A percentile compares a stretch with the other conserved stretches of the same genome.
Conservation (phyloP, 1,140 invertebrate species). For the Harpegnathos saltator region DNA sequence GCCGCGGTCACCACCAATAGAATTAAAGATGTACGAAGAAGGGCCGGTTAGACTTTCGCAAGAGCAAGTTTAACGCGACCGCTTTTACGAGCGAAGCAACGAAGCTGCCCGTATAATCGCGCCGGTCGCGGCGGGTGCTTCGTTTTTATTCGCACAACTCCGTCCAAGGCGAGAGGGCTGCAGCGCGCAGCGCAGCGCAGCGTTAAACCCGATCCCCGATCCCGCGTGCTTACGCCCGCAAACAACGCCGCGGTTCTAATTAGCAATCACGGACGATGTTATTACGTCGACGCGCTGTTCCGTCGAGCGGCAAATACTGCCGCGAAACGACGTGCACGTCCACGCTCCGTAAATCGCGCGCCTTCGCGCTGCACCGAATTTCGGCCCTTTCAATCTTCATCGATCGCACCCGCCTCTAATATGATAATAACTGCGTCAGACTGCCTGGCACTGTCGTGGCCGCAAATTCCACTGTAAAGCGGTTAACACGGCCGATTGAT, state of each 20-base stretch:
- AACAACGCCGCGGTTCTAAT: conserved; percentile 50
- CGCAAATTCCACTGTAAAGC: conserved; percentile 42
- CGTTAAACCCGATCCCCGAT: conserved; percentile 7
- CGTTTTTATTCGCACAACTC: not conserved
- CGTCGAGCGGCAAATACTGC: not conserved
- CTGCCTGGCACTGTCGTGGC: conserved; percentile 45
- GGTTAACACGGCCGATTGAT: conserved; percentile 55
- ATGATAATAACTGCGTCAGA: conserved; percentile 45
- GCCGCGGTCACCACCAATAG: not conserved
- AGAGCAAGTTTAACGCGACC: too few species aligned
- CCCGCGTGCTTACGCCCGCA: conserved; percentile 27
- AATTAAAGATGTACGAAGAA: not conserved
- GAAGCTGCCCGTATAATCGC: not conserved
- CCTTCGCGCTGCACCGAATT: not conserved
- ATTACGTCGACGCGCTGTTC: conserved; percentile 24
- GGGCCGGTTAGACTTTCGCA: too few species aligned
- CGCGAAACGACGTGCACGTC: not conserved
- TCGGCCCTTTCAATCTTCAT: conserved; percentile 44
- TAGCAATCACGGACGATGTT: conserved; percentile 39
- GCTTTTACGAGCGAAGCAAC: too few species aligned
- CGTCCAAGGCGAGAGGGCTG: too few species aligned
- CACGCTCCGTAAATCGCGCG: not conserved
- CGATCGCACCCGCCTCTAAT: conserved; percentile 37
- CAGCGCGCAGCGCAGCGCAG: not conserved
- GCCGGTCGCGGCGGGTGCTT: not conserved